phyloP scores from a whole-genome alignment of 2,888 invertebrate species.

The Thymelicus sylvestris region DNA sequence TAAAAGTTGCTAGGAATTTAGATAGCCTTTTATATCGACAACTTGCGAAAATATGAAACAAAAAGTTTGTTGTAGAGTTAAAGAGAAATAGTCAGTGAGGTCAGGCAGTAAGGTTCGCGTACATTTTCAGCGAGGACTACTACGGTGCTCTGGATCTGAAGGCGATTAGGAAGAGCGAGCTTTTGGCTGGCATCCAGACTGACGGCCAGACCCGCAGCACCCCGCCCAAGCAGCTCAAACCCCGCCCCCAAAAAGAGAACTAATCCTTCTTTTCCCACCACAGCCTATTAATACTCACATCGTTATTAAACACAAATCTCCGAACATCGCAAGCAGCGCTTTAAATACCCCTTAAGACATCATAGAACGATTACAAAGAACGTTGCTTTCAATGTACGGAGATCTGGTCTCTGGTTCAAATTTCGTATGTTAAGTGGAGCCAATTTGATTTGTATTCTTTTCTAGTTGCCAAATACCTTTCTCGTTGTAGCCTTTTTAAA shows the following conservation, averaged over 20 bases:
- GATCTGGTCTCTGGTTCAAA: constrained; percentile 69
- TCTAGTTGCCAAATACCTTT: constrained; percentile 81
- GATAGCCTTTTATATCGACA: constrained; percentile 57
- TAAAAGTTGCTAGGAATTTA: constrained; percentile 74
- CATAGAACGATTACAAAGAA: constrained; percentile 37
- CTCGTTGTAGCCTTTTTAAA: constrained; percentile 66
- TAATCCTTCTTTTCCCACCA: constrained; percentile 63
- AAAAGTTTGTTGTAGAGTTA: constrained; percentile 52
- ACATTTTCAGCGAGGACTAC: constrained; percentile 96
- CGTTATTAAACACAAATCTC: constrained; percentile 56
- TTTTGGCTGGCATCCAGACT: constrained; percentile 91
- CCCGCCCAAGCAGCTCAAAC: constrained; percentile 79
- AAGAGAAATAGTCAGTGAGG: constrained; percentile 59
- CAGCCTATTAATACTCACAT: constrained; percentile 79
- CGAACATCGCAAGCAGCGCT: constrained; percentile 61
- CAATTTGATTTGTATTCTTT: constrained; percentile 75
- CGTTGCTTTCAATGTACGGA: constrained; percentile 66
- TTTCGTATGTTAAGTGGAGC: constrained; percentile 67
- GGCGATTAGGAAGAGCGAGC: constrained; percentile 97
- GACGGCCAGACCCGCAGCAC: constrained; percentile 78
- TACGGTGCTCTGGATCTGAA: constrained; percentile 97
- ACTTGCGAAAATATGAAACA: constrained; percentile 45
- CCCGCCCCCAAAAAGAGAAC: constrained; percentile 84
- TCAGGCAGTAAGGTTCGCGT: constrained; percentile 79
- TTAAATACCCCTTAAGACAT: constrained; percentile 10